Conservation (phyloP, 2,888 invertebrate genomes). For the Lasioglossum leucozonium region DNA sequence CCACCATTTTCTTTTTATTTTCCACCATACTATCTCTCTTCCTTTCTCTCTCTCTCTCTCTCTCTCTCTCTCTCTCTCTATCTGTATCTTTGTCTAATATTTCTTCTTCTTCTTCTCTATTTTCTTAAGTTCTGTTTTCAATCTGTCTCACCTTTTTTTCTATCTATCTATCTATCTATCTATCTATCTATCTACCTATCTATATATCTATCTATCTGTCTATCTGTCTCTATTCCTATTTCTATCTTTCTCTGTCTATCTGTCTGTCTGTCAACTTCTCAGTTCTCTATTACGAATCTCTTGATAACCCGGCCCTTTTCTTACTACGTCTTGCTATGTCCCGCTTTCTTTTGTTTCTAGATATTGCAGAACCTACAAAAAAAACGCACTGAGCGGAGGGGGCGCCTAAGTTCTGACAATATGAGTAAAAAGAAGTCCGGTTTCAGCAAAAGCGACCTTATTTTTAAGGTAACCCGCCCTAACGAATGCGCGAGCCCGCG, state of each 20-base stretch:
- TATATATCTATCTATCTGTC: slow-evolving; percentile 28
- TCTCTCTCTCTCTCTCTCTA: slow-evolving; percentile 28
- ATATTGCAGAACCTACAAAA: slow-evolving; percentile 99
- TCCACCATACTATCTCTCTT: slow-evolving; percentile 16
- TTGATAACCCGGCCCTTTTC: slow-evolving; percentile 83
- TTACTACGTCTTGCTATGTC: slow-evolving; percentile 91
- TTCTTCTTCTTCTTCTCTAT: slow-evolving; percentile 17
- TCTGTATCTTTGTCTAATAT: slow-evolving; percentile 13
- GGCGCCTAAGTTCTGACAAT: slow-evolving; percentile 97
- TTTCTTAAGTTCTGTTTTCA: slow-evolving; percentile 1
- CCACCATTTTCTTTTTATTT: slow-evolving; percentile 32
- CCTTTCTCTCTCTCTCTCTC: slow-evolving; percentile 20
- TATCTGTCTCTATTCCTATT: slow-evolving; percentile 11
- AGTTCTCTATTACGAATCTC: slow-evolving; percentile 77
- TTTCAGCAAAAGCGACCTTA: slow-evolving; percentile 98
- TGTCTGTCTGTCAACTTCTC: slow-evolving; percentile 57
- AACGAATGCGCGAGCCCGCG: slow-evolving; percentile 82
- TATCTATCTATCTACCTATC: slow-evolving; percentile 17
- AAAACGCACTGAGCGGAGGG: slow-evolving; percentile 99
- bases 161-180: slow-evolving; percentile 21
- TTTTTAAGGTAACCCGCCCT: slow-evolving; percentile 97
- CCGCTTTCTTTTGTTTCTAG: slow-evolving; percentile 95
- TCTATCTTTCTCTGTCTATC: slow-evolving; percentile 36
- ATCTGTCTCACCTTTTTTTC: not conserved
- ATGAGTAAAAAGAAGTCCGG: slow-evolving; percentile 94